Conservation (phyloP, 2,888 invertebrate species). For the Trichogramma dendrolimi region DNA sequence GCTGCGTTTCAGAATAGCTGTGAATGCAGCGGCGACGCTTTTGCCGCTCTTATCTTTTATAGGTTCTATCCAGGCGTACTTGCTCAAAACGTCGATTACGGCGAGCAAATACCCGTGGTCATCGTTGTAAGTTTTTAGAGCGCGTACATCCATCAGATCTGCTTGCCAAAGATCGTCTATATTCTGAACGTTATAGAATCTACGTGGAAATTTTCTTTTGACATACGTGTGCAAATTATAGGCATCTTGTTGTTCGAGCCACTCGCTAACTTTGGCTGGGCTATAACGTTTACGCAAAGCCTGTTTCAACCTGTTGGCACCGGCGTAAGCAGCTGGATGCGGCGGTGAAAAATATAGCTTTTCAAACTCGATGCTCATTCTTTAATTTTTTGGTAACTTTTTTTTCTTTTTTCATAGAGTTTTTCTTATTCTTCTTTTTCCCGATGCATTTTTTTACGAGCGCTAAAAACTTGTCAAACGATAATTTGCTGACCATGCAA, state of each 20-base stretch:
- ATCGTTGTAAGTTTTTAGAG: constrained; percentile 18
- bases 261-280: constrained; percentile 6
- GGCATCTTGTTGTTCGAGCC: constrained; percentile 25
- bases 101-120: constrained; percentile 15
- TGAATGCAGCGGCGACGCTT: constrained; percentile 27
- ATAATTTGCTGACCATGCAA: too few relatives aligned
- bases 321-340: neutral
- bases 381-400: neutral
- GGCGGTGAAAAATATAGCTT: neutral
- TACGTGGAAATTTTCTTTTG: constrained; percentile 18
- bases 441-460: neutral
- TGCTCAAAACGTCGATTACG: constrained; percentile 23
- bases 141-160: constrained; percentile 18
- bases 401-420: neutral
- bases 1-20: constrained; percentile 25
- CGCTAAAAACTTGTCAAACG: too few relatives aligned
- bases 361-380: neutral
- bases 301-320: neutral
- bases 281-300: neutral
- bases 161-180: constrained; percentile 29
- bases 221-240: constrained; percentile 23
- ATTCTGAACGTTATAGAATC: constrained; percentile 21
- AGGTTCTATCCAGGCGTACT: constrained; percentile 27
- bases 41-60: constrained; percentile 30
- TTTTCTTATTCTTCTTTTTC: neutral